Evolutionary conservation across 2,797 vertebrate genomes (phyloP), one percentile per base, ranked within the genome.

Genomic region (Ceryle rudis): DNA sequence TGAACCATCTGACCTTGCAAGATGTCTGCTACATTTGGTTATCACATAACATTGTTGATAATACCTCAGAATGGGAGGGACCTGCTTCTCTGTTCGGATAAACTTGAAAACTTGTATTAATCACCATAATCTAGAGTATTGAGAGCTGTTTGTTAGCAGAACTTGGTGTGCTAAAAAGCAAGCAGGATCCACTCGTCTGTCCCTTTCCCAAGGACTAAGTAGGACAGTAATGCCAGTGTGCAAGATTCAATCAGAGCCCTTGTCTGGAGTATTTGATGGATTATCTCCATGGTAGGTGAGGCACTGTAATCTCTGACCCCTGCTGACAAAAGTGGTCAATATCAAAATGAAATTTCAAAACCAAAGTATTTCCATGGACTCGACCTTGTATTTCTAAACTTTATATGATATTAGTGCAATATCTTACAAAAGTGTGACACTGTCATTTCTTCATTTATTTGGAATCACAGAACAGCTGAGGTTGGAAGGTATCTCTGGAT

Each of bases 121-220:
- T 33, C 8, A 29, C 16, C 28, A 16, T 37, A 69, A 51, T 18
- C 14, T 15, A 7, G 8, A 3, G 12, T 31, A 22, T 35, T 51
- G 28, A n/a, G 23, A 69, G n/a, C 26, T 55, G 17, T 8, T 47
- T 55, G 11, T 6, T 47, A 35, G 54, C 44, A 54, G 28, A 72
- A 52, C 8, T 1, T 41, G 29, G 5, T 20, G 8, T 37, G 31
- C 19, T 71, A 23, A 64, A 57, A 51, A 14, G 8, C 17, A 54
- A 47, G 12, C 0, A 0, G 33, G 22, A 44, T 19, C 7, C 8
- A 11, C 18, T 37, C 10, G 33, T 60, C 42, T 13, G 31, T 37
- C 31, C 8, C 31, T 44, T 67, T 79, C 7, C 14, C 7, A 14
- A 23, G 35, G 19, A 49, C 37, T 33, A 39, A 18, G 15, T 17